phyloP scores from a whole-genome alignment of 2,113 vertebrate species.

The Bostrychus sinensis region DNA sequence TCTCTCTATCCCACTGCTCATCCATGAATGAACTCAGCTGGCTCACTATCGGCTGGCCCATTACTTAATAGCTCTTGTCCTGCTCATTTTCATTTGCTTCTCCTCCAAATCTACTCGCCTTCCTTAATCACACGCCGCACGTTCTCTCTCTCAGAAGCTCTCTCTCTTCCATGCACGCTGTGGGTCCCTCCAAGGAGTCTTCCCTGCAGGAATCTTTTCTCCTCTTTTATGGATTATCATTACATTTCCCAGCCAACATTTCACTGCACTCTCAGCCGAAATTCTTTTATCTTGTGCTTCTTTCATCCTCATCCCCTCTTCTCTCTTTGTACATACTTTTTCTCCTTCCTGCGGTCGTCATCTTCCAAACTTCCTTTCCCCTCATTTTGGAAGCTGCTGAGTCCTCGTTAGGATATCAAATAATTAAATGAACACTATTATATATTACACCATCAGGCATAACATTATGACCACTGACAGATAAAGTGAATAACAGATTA shows the following conservation, averaged over 20 bases:
- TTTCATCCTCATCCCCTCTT: not conserved
- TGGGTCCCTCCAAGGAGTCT: conserved; percentile 18
- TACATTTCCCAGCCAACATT: conserved; percentile 26
- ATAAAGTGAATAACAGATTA: not conserved
- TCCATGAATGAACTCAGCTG: conserved; percentile 23
- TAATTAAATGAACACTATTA: not conserved
- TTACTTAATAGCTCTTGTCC: conserved; percentile 37
- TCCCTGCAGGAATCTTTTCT: conserved; percentile 15
- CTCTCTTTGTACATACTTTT: not conserved
- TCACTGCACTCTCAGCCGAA: conserved; percentile 13
- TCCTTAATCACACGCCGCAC: conserved; percentile 4
- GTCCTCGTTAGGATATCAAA: not conserved
- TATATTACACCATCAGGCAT: not conserved
- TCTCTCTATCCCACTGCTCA: conserved; percentile 19
- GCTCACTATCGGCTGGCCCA: conserved; percentile 19
- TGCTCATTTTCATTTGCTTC: conserved; percentile 31
- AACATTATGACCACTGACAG: not conserved
- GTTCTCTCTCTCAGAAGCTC: conserved; percentile 4
- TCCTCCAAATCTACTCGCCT: conserved; percentile 20
- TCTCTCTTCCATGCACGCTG: not conserved
- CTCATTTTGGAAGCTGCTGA: not conserved
- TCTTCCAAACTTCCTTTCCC: not conserved
- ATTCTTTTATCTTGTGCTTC: conserved; percentile 11
- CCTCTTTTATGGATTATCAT: conserved; percentile 18
- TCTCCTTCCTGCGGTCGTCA: not conserved